Evolutionary conservation across 2,113 vertebrate genomes (phyloP), one percentile per base, ranked within the genome.

Genomic region (Lamprotornis superbus): DNA sequence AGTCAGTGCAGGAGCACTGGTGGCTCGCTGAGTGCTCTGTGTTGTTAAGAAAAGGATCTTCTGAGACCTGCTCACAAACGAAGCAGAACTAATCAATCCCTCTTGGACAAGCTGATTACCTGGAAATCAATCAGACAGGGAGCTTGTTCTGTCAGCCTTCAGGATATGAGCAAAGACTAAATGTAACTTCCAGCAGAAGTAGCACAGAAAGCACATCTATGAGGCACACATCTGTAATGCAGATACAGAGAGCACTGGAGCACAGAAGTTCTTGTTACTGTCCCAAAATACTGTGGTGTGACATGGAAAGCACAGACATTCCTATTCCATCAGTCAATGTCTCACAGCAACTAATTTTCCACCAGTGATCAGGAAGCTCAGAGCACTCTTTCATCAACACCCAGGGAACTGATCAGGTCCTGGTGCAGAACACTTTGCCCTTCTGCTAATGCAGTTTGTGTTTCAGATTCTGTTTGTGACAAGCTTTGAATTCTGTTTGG

Each of bases 391-490:
- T 47, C 50, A 80, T 55, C 59, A 69, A 55, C n/a, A 69, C 15
- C 63, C 63, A 79, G 81, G 44, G 87, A 90, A 80, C 46, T 76
- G 74, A 93, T 83, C 46, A 74, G 65, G 49, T 75, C 53, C 40
- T 47, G 56, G 61, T 74, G 44, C 9, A 3, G 56, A 82, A 50
- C 59, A 46, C 53, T 86, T 61, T 92, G 73, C 65, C 91, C 78
- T 92, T 70, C 47, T 77, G 82, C 44, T 95, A 94, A 95, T 76
- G 57, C 46, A 91, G 93, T 90, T 93, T 94, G 74, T 95, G 84
- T 71, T 96, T 93, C 64, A 91, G 89, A 83, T 94, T 94, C 89
- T 92, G 73, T 68, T 87, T 74, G 83, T 95, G 91, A 92, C 91
- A 95, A 94, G 82, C 56, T 91, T 69, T 92, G 89, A 68, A 79